Conservation (phyloP, 2,797 vertebrate species). For the Alfaro cultratus region DNA sequence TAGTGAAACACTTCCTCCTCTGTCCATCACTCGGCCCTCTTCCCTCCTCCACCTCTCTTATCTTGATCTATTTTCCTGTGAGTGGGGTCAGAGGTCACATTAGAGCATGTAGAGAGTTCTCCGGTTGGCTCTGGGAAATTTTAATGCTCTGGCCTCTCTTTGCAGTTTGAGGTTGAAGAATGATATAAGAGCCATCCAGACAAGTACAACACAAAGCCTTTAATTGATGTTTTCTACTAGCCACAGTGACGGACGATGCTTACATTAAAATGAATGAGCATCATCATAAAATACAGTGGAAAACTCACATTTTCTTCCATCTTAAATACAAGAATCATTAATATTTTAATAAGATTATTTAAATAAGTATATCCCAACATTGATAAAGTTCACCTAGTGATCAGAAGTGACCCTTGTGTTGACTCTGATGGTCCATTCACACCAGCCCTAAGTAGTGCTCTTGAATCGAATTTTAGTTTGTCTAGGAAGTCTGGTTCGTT, state of each 20-base stretch:
- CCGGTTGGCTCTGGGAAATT: conserved; percentile 73
- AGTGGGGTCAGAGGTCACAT: conserved; percentile 70
- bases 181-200: conserved; percentile 32
- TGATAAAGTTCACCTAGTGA: neutral
- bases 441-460: too few relatives aligned
- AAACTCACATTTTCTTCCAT: neutral
- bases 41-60: conserved; percentile 42
- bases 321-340: neutral
- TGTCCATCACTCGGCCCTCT: conserved; percentile 14
- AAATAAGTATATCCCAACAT: neutral
- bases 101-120: conserved; percentile 62
- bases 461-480: too few relatives aligned
- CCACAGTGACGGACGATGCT: neutral
- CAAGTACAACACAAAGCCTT: conserved; percentile 1
- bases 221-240: neutral
- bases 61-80: conserved; percentile 61
- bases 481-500: too few relatives aligned
- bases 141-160: conserved; percentile 55
- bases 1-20: conserved; percentile 38
- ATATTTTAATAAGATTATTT: neutral
- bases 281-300: neutral
- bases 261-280: neutral
- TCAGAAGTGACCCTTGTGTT: neutral
- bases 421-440: neutral
- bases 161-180: conserved; percentile 49